Conservation (phyloP, 35 echinoderm and acorn worm species). For the Eucidaris tribuloides region DNA sequence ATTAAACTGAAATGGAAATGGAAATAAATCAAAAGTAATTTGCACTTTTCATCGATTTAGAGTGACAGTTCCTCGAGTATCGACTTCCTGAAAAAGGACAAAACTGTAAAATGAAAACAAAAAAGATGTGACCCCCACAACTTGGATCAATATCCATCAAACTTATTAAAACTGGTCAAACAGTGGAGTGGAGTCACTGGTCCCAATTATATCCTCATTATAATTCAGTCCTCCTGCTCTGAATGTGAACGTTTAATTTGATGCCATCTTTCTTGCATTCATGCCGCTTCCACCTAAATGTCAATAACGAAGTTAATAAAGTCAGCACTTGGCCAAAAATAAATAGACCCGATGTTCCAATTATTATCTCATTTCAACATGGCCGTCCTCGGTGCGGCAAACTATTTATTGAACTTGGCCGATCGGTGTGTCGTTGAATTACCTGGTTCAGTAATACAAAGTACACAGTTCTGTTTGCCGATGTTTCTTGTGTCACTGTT, state of each 20-base stretch:
- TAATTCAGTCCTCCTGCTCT: slow-evolving; percentile 7
- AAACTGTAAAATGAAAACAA: neutral
- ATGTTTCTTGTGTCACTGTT: slow-evolving; percentile 13
- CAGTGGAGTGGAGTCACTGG: neutral
- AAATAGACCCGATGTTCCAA: slow-evolving; percentile 34
- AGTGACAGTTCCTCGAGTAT: neutral
- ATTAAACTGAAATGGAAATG: no score
- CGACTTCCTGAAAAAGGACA: neutral
- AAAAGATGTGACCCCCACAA: neutral
- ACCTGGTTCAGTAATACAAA: neutral
- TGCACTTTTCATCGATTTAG: slow-evolving; percentile 9
- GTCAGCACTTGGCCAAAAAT: slow-evolving; percentile 26
- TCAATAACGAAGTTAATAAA: slow-evolving; percentile 22
- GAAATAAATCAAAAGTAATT: no score
- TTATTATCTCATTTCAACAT: slow-evolving; percentile 23
- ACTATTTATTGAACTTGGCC: slow-evolving; percentile 10
- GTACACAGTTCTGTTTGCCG: neutral
- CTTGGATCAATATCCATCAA: slow-evolving; percentile 11
- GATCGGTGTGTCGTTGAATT: neutral
- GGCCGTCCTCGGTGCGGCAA: neutral
- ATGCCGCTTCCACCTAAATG: neutral
- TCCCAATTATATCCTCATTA: slow-evolving; percentile 32
- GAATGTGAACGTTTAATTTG: neutral
- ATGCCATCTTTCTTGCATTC: neutral
- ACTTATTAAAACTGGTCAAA: slow-evolving; percentile 1